A percentile compares a stretch with the other conserved stretches of the same genome.
Conservation (phyloP, 2,113 vertebrate species). For the Semicossyphus pulcher region DNA sequence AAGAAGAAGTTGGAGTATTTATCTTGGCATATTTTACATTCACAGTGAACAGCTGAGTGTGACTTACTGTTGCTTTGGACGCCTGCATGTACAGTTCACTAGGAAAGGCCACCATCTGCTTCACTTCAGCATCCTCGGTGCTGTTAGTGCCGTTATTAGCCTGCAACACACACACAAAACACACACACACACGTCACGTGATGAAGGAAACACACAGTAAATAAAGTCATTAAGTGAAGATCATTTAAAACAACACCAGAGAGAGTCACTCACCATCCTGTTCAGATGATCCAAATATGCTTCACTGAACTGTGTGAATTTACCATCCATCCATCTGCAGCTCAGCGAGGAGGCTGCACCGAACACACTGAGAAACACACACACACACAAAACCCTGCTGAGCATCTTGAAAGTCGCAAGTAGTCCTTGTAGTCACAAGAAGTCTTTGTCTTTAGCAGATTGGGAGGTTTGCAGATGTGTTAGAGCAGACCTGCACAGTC, state of each 20-base stretch:
- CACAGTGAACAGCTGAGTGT: not conserved
- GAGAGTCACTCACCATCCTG: conserved; percentile 56
- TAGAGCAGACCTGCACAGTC: conserved; percentile 1
- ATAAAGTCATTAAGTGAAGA: not conserved
- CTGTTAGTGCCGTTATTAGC: conserved; percentile 48
- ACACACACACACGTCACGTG: conserved; percentile 1
- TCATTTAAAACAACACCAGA: not conserved
- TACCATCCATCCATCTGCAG: conserved; percentile 72
- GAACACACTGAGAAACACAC: conserved; percentile 42
- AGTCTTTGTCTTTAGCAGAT: not conserved
- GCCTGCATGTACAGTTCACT: conserved; percentile 37
- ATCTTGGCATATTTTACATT: not conserved
- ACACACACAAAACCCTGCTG: conserved; percentile 28
- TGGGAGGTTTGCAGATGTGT: not conserved
- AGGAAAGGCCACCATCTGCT: conserved; percentile 47
- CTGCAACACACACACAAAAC: conserved; percentile 46
- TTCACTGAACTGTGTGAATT: conserved; percentile 56
- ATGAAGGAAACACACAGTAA: not conserved
- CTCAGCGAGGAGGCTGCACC: conserved; percentile 32
- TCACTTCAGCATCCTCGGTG: conserved; percentile 13
- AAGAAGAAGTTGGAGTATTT: not conserved
- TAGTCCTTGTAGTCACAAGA: not conserved
- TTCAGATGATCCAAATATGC: conserved; percentile 44
- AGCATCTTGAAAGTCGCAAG: conserved; percentile 35
- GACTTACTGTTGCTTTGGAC: conserved; percentile 55